Evolutionary conservation across 37 sponge, comb jelly and placozoan species (phyloP).

Genomic region (Halisarca cf. caerulea): DNA sequence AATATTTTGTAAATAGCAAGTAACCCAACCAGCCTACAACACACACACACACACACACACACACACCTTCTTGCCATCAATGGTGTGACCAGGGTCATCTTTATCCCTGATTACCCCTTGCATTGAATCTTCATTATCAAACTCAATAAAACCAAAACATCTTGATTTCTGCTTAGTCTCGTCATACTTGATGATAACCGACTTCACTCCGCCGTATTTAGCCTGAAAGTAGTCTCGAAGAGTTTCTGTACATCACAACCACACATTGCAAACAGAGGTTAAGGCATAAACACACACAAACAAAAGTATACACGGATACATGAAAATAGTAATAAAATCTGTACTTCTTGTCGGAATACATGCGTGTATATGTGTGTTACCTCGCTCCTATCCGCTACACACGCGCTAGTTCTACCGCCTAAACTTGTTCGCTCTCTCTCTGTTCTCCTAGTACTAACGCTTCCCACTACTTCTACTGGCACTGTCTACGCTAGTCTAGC

Average conservation of each 20-base stretch:
- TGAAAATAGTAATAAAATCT: not conserved
- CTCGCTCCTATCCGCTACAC: too few relatives aligned
- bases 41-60: not conserved
- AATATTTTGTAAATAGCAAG: too few relatives aligned
- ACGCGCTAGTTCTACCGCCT: too few relatives aligned
- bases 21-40: too few relatives aligned
- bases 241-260: conserved; percentile 9
- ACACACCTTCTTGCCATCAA: conserved; percentile 36
- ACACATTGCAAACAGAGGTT: not conserved
- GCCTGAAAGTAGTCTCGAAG: conserved; percentile 61
- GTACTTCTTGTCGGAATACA: too few relatives aligned
- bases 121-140: conserved; percentile 44
- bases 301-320: too few relatives aligned
- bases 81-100: conserved; percentile 35
- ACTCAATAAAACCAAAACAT: conserved; percentile 76
- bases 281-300: not conserved
- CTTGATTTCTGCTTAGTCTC: conserved; percentile 45
- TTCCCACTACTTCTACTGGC: too few relatives aligned
- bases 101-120: conserved; percentile 43
- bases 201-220: conserved; percentile 52
- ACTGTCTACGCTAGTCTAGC: too few relatives aligned
- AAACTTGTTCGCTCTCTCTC: too few relatives aligned
- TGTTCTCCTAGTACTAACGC: too few relatives aligned
- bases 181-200: conserved; percentile 61
- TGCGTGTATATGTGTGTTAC: too few relatives aligned